Percentiles rank a stretch among this genome's conserved stretches.
phyloP scores from a whole-genome alignment of 2,888 invertebrate species.

The Bibio marci region DNA sequence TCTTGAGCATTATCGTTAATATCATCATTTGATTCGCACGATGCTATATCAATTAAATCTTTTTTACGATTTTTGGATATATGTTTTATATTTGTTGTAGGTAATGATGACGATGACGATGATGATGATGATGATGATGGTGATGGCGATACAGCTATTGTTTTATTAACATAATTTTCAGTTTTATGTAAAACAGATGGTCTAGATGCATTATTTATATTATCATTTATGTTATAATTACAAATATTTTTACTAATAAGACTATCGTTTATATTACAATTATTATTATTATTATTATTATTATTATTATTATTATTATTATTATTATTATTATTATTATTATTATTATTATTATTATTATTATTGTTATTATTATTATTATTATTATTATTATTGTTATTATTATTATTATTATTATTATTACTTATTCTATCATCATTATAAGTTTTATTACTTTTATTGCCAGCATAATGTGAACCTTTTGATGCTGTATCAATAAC shows the following conservation, averaged over 20 bases:
- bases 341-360: not conserved
- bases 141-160: not conserved
- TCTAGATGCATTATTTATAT: not conserved
- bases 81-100: not conserved
- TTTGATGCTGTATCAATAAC: slow-evolving; percentile 17
- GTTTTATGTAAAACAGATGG: slow-evolving; percentile 3
- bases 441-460: not conserved
- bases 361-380: not conserved
- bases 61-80: not conserved
- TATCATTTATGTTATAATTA: not conserved
- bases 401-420: not conserved
- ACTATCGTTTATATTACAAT: not conserved
- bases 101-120: not conserved
- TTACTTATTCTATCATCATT: not conserved
- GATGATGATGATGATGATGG: not conserved
- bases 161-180: not conserved
- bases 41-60: not conserved
- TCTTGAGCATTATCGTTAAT: not conserved
- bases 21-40: not conserved
- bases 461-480: not conserved
- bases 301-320: not conserved
- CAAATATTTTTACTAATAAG: not conserved
- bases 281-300: not conserved
- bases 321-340: not conserved
- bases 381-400: not conserved